A percentile compares a stretch with the other conserved stretches of the same genome.
These are phyloP conservation scores for Orcinus orca DNA, from an alignment of 2,113 vertebrate genomes.

Conservation along the genomic window DNA sequence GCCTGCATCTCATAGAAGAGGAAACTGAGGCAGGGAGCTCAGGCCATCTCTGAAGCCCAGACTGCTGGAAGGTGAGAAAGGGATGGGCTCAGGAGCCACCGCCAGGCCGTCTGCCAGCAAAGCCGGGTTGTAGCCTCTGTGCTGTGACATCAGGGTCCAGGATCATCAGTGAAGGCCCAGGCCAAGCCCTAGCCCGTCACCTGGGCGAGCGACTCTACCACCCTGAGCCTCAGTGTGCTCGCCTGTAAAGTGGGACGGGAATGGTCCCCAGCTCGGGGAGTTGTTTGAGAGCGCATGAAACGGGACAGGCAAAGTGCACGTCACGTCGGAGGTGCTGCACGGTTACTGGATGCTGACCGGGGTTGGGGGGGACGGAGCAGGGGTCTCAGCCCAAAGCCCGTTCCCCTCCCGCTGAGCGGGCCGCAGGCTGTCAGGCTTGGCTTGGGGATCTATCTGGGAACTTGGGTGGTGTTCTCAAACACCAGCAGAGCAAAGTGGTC, in stretches of 20 bases:
- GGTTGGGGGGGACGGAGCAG: background rate
- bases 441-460: background rate
- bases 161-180: background rate
- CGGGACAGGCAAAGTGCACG: rapidly evolving
- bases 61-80: no score
- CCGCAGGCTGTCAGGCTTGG: rapidly evolving
- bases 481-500: rapidly evolving
- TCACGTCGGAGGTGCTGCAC: rapidly evolving
- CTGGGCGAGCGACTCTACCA: rapidly evolving
- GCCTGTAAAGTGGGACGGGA: rapidly evolving
- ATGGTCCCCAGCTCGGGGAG: rapidly evolving
- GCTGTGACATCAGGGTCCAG: background rate
- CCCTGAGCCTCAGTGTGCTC: background rate
- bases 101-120: rapidly evolving
- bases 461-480: rapidly evolving
- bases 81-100: no score
- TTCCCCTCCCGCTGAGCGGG: rapidly evolving
- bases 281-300: background rate
- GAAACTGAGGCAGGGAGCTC: background rate
- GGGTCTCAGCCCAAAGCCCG: background rate
- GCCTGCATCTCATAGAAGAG: background rate
- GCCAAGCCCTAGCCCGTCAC: background rate
- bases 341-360: rapidly evolving
- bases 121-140: no score
- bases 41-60: background rate